phyloP scores from a whole-genome alignment of 2,113 vertebrate species.

The Eudyptes chrysolophus region DNA sequence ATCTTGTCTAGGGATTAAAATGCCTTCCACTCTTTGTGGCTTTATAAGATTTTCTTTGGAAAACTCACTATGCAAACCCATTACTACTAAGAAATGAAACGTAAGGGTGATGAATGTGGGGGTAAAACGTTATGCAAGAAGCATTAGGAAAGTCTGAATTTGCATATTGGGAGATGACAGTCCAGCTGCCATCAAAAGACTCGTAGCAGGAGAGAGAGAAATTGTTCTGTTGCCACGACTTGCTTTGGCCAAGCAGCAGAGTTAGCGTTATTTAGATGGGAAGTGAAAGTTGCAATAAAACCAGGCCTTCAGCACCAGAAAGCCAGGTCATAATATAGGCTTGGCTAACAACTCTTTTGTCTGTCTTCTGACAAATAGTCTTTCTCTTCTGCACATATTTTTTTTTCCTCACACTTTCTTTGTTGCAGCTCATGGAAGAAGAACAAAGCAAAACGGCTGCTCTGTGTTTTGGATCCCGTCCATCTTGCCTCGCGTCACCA shows the following conservation, averaged over 20 bases:
- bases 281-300: neutral
- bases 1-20: neutral
- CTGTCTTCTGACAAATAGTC: neutral
- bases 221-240: neutral
- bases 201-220: accelerated
- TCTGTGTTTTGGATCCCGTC: neutral
- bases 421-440: neutral
- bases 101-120: accelerated
- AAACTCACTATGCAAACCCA: neutral
- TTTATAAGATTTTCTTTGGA: neutral
- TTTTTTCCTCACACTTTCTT: neutral
- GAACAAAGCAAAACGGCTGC: neutral
- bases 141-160: neutral
- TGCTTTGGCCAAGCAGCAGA: neutral
- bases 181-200: neutral
- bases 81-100: neutral
- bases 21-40: accelerated
- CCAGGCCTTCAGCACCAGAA: neutral
- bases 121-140: neutral
- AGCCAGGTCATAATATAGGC: neutral
- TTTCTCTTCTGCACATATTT: neutral
- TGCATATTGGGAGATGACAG: neutral
- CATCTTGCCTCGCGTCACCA: neutral
- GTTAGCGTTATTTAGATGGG: neutral
- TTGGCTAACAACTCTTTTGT: neutral